phyloP scores from a whole-genome alignment of 2,888 invertebrate species.

The Drosophila nigritarsus region DNA sequence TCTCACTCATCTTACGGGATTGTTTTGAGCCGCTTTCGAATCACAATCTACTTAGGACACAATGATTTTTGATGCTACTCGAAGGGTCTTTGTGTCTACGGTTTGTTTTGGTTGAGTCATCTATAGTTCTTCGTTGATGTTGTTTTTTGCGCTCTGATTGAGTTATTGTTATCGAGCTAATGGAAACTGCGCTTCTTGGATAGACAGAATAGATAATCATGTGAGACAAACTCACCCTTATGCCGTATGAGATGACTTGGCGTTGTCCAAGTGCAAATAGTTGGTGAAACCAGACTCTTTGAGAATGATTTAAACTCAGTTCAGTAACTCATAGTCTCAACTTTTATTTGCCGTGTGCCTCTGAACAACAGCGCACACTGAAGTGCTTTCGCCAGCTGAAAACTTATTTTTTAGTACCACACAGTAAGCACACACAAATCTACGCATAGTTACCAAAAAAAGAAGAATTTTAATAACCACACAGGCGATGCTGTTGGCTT shows the following conservation, averaged over 20 bases:
- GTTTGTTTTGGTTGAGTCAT: conserved; percentile 35
- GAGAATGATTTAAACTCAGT: neutral
- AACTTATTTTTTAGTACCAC: conserved; percentile 28
- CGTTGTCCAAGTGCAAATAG: neutral
- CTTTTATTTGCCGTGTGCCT: conserved; percentile 1
- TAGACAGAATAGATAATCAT: conserved; percentile 13
- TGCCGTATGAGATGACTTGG: neutral
- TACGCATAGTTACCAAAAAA: neutral
- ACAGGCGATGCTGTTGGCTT: conserved; percentile 24
- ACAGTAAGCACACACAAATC: conserved; percentile 37
- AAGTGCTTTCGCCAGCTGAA: conserved; percentile 23
- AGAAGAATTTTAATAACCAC: conserved; percentile 8
- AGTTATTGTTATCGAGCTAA: conserved; percentile 64
- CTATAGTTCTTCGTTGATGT: conserved; percentile 21
- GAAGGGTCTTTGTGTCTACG: conserved; percentile 16
- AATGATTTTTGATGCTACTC: conserved; percentile 37
- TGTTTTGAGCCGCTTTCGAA: conserved; percentile 37
- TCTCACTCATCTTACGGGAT: conserved; percentile 44
- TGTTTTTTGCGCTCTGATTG: conserved; percentile 45
- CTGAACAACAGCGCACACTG: conserved; percentile 7
- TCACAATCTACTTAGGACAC: conserved; percentile 45
- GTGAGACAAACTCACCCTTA: conserved; percentile 1
- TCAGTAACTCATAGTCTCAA: neutral
- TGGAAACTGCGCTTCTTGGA: conserved; percentile 32
- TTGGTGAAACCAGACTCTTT: neutral